These are phyloP conservation scores for Coptodon bakossiorum DNA, from an alignment of 2,113 vertebrate species.

Conservation along the genomic window DNA sequence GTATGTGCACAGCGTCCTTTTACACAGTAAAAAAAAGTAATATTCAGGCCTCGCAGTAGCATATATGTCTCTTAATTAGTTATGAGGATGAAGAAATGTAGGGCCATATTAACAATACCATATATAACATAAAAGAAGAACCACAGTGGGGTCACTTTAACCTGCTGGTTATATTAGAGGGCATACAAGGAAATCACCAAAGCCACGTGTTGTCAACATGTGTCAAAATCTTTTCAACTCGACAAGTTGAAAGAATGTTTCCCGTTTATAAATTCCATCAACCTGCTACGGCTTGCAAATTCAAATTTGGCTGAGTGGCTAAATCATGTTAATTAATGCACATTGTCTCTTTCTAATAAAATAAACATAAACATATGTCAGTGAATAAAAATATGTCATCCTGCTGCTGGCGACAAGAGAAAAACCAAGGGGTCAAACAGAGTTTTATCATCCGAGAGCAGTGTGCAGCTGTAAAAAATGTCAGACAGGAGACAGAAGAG, in stretches of 20 bases:
- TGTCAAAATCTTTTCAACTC: neutral
- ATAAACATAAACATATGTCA: neutral
- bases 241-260: neutral
- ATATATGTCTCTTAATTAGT: neutral
- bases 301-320: neutral
- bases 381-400: neutral
- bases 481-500: neutral
- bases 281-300: neutral
- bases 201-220: neutral
- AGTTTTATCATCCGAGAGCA: neutral
- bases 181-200: neutral
- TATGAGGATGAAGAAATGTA: neutral
- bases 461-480: neutral
- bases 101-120: neutral
- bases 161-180: neutral
- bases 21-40: neutral
- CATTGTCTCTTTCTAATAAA: neutral
- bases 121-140: neutral
- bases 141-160: neutral
- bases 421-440: neutral
- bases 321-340: neutral
- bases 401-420: neutral
- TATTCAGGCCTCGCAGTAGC: neutral
- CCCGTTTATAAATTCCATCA: neutral
- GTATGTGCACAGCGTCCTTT: neutral